A percentile compares a stretch with the other conserved stretches of the same genome.
These are phyloP conservation scores for Apeira syringaria DNA, from an alignment of 2,888 invertebrate species.

Conservation along the genomic window DNA sequence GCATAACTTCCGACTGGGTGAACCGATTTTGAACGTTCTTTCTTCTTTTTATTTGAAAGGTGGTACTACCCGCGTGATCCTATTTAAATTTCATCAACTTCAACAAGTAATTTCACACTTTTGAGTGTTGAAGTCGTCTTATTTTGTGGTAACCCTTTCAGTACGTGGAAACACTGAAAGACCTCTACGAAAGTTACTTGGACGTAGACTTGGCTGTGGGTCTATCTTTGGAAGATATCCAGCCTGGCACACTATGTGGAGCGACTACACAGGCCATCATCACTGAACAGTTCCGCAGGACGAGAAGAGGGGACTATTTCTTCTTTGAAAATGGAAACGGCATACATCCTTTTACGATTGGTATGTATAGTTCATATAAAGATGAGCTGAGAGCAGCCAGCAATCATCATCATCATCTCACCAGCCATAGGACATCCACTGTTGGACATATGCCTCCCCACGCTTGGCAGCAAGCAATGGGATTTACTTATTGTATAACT, in stretches of 20 bases:
- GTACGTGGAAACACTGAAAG: constrained; percentile 25
- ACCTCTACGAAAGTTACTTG: constrained; percentile 85
- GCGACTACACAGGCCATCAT: constrained; percentile 92
- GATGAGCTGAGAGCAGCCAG: background rate
- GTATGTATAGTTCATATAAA: constrained; percentile 18
- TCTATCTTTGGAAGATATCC: constrained; percentile 87
- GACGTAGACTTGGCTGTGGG: constrained; percentile 92
- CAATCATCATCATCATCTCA: no score
- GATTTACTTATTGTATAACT: no score
- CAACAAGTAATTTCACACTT: no score
- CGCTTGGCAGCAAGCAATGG: background rate
- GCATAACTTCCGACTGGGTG: no score
- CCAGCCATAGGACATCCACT: no score
- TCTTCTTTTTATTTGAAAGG: no score
- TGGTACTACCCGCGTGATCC: no score
- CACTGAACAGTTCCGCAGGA: constrained; percentile 89
- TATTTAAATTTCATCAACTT: no score
- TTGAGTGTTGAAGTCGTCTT: no score
- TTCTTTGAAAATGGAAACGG: constrained; percentile 86
- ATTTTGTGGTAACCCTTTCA: constrained; percentile 5
- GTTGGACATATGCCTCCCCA: no score
- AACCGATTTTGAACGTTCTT: no score
- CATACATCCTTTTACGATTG: constrained; percentile 16
- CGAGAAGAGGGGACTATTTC: constrained; percentile 90
- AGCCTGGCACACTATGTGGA: constrained; percentile 87